Percentiles rank a stretch among this genome's conserved stretches.
phyloP scores from a whole-genome alignment of 2,888 invertebrate species.

The Drosophila algonquin region DNA sequence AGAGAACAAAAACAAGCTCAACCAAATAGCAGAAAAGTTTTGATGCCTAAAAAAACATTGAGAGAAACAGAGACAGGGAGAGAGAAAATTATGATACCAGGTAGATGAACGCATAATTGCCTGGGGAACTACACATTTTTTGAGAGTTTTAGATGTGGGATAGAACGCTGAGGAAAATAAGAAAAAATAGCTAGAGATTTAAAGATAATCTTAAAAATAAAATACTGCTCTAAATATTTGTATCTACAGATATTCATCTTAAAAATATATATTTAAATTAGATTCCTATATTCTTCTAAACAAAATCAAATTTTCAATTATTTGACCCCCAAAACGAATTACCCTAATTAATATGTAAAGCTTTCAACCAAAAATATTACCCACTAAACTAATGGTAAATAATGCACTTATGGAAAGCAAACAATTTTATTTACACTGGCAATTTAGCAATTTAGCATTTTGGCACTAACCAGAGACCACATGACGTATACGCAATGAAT shows the following conservation, averaged over 20 bases:
- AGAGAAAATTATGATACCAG: slow-evolving; percentile 48
- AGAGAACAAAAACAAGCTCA: slow-evolving; percentile 7
- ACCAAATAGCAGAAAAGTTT: slow-evolving; percentile 35
- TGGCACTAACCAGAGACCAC: slow-evolving; percentile 44
- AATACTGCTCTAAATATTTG: neutral
- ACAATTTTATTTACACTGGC: slow-evolving; percentile 23
- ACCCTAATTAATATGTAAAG: neutral
- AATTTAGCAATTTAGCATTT: slow-evolving; percentile 38
- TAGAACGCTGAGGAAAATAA: slow-evolving; percentile 9
- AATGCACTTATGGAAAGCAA: neutral
- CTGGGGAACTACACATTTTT: neutral
- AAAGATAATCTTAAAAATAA: neutral
- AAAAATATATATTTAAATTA: neutral
- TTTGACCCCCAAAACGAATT: neutral
- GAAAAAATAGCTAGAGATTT: neutral
- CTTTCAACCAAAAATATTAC: neutral
- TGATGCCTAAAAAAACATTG: slow-evolving; percentile 39
- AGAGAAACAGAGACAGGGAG: slow-evolving; percentile 1
- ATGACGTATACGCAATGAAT: slow-evolving; percentile 69
- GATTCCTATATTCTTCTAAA: neutral
- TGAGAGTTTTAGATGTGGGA: neutral
- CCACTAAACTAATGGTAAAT: neutral
- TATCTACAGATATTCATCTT: neutral
- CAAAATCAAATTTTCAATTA: neutral
- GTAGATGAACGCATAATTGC: slow-evolving; percentile 49